Evolutionary conservation across 2,113 vertebrate species (phyloP), one percentile per base, ranked within the genome.

Genomic region (Dendropsophus ebraccatus): DNA sequence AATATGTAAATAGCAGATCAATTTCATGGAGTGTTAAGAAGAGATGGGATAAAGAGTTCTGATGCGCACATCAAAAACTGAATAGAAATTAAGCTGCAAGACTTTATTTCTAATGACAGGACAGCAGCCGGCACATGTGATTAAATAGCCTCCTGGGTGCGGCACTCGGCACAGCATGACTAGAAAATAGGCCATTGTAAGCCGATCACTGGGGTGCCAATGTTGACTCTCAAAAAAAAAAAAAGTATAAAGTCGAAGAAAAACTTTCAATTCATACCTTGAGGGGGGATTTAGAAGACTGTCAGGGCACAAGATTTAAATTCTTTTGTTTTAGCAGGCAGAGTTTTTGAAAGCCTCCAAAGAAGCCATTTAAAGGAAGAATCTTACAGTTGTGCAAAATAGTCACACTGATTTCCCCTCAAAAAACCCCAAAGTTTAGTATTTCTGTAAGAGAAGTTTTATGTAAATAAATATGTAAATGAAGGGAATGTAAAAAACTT

Each of bases 21-120:
- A 79, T 79, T 79, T 79, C 77, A 79, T 41, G 52, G 52, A 19
- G 35, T 16, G 54, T 79, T 79, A 78, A 32, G 50, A 54, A 32
- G 49, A 41, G 52, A 41, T 60, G 28, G 52, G 28, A 35, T 35
- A 79, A 56, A 79, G 54, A 30, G 52, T 79, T 58, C 52, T 41
- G 77, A 56, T 30, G 54, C 54, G 10, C 77, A 60, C 77, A 58
- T 79, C 52, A 35, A 79, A 58, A 37, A 77, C 30, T 21, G 12
- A 35, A 79, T 56, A 5, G 54, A 23, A 58, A 79, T 35, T 32
- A 79, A 25, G n/a, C 52, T 23, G 32, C 77, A 60, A 79, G 54
- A 79, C 28, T 37, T 35, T 58, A 60, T 58, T 30, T 58, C 37
- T 79, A 32, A 54, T 54, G 52, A 79, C 50, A 79, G 32, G 50